These are phyloP conservation scores for Coryphaenoides rupestris DNA, from an alignment of 2,113 vertebrate species.

Conservation along the genomic window DNA sequence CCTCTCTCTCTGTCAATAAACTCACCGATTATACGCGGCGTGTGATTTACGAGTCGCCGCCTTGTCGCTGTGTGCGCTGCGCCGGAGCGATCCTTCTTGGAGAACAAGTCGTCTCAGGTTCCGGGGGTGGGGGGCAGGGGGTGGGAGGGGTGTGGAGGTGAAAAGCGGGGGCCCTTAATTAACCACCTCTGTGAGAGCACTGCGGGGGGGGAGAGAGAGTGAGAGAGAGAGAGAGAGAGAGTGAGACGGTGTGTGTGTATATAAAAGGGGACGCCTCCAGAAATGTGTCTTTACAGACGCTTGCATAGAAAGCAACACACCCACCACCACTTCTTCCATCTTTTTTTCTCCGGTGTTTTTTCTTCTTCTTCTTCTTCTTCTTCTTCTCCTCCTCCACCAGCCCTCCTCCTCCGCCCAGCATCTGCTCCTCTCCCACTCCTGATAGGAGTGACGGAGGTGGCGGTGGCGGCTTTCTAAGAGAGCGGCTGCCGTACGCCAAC, in stretches of 20 bases:
- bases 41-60: slow-evolving; percentile 44
- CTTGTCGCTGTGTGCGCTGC: neutral
- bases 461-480: no score
- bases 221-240: no score
- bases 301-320: neutral
- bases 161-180: slow-evolving; percentile 28
- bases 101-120: neutral
- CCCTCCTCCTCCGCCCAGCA: no score
- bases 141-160: neutral
- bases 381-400: no score
- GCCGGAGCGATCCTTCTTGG: no score
- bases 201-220: no score
- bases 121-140: neutral
- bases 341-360: no score
- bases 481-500: no score
- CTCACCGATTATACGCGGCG: slow-evolving; percentile 44
- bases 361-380: no score
- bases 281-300: neutral
- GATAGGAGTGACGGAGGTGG: no score
- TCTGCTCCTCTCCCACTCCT: no score
- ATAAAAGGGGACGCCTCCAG: slow-evolving; percentile 5
- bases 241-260: slow-evolving; percentile 2
- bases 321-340: neutral
- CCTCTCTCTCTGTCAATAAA: slow-evolving; percentile 6
- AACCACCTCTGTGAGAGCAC: slow-evolving; percentile 27